Percentiles rank a stretch among this genome's conserved stretches.
phyloP scores from a whole-genome alignment of 1,140 invertebrate genomes.

The Galleria mellonella region DNA sequence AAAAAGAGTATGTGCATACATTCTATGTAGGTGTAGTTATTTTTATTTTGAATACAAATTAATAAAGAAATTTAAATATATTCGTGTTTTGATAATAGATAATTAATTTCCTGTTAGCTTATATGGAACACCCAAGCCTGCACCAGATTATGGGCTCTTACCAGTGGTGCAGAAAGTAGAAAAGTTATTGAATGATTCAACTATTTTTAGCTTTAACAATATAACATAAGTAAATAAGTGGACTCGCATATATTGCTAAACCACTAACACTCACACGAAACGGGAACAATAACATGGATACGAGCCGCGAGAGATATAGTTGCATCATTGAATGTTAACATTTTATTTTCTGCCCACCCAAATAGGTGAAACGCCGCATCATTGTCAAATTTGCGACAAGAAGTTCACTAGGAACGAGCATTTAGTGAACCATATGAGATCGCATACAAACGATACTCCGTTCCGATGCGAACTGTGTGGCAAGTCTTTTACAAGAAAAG shows the following conservation, averaged over 20 bases:
- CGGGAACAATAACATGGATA: conserved; percentile 1
- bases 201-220: conserved; percentile 26
- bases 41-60: conserved; percentile 2
- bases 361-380: conserved; percentile 81
- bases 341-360: conserved; percentile 66
- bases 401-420: conserved; percentile 87
- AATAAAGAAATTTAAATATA: no score
- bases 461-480: conserved; percentile 89
- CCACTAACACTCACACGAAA: conserved; percentile 11
- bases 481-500: conserved; percentile 90
- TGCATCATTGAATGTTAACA: conserved; percentile 72
- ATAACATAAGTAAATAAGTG: background rate
- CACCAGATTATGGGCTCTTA: conserved; percentile 41
- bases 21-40: background rate
- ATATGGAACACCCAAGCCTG: conserved; percentile 51
- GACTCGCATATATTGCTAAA: conserved; percentile 4
- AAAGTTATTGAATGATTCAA: conserved; percentile 68
- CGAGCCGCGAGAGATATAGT: conserved; percentile 41
- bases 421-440: conserved; percentile 84
- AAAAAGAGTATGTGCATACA: background rate
- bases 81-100: background rate
- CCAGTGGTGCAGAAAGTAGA: conserved; percentile 65
- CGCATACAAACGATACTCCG: conserved; percentile 88
- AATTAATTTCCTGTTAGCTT: conserved; percentile 16
- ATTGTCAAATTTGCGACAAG: conserved; percentile 84